phyloP scores from a whole-genome alignment of 2,888 invertebrate genomes.

The Drosophila subsilvestris region DNA sequence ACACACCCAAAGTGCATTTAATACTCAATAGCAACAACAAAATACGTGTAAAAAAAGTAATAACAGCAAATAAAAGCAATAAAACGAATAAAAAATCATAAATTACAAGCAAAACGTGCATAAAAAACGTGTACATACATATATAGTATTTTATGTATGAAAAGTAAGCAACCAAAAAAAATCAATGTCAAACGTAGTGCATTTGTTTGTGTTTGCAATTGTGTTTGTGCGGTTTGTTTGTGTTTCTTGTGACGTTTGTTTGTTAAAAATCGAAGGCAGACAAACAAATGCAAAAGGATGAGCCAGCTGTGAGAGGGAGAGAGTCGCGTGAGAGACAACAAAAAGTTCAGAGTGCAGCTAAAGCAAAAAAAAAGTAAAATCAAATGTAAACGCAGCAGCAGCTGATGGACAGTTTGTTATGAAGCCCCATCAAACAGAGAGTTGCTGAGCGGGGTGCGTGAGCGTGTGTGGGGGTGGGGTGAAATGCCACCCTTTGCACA shows the following conservation, averaged over 20 bases:
- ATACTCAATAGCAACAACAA: slow-evolving; percentile 16
- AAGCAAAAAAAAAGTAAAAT: not conserved
- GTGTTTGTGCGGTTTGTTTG: slow-evolving; percentile 13
- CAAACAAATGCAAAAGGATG: slow-evolving; percentile 60
- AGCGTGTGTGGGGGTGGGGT: not conserved
- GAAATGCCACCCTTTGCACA: slow-evolving; percentile 19
- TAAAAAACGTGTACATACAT: slow-evolving; percentile 19
- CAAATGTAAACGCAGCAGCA: slow-evolving; percentile 45
- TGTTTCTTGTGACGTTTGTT: slow-evolving; percentile 15
- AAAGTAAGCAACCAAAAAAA: slow-evolving; percentile 62
- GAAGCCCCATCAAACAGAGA: slow-evolving; percentile 39
- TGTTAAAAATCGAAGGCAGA: slow-evolving; percentile 78
- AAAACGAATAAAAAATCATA: slow-evolving; percentile 26
- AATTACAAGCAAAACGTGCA: slow-evolving; percentile 54
- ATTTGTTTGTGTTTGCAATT: slow-evolving; percentile 17
- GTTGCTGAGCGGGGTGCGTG: not conserved
- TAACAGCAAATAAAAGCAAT: slow-evolving; percentile 14
- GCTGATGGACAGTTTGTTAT: slow-evolving; percentile 68
- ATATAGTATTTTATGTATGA: slow-evolving; percentile 6
- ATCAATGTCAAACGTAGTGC: slow-evolving; percentile 45
- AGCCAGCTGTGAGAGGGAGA: not conserved
- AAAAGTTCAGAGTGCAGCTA: slow-evolving; percentile 1
- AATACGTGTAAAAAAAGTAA: slow-evolving; percentile 13
- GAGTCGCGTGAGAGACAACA: slow-evolving; percentile 15
- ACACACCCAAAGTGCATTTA: slow-evolving; percentile 77